Percentiles rank a stretch among this genome's conserved stretches.
Evolutionary conservation across 2,888 invertebrate species (phyloP).

Genomic region (Leptopterna dolabrata): DNA sequence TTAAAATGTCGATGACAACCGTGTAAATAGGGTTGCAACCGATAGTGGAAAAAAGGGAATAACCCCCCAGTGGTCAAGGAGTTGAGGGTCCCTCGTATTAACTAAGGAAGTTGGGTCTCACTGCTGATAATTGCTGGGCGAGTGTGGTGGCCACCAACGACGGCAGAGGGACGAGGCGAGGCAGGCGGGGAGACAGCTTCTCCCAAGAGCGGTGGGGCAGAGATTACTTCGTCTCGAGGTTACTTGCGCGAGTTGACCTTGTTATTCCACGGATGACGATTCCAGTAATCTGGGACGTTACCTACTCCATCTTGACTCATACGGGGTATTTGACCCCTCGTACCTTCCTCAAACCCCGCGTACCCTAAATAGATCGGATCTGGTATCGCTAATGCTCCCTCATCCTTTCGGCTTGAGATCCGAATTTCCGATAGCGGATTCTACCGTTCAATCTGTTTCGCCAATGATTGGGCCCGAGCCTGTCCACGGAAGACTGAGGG

Average conservation of each 20-base stretch:
- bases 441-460: background rate
- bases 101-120: constrained; percentile 33
- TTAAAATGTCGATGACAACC: constrained; percentile 1
- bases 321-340: constrained; percentile 16
- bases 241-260: constrained; percentile 41
- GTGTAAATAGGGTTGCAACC: constrained; percentile 26
- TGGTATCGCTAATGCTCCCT: background rate
- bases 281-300: constrained; percentile 33
- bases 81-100: constrained; percentile 1
- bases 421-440: background rate
- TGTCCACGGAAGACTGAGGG: background rate
- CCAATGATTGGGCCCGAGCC: background rate
- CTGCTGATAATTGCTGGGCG: constrained; percentile 48
- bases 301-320: constrained; percentile 2
- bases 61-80: background rate
- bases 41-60: background rate
- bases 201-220: background rate
- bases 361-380: background rate
- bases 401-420: background rate
- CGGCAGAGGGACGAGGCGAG: background rate
- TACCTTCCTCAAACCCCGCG: background rate
- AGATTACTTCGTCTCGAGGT: constrained; percentile 27
- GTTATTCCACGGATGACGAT: constrained; percentile 51
- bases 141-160: constrained; percentile 47
- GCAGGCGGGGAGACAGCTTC: background rate